A percentile compares a stretch with the other conserved stretches of the same genome.
phyloP scores from a whole-genome alignment of 2,888 invertebrate species.

The Tuberolachnus salignus region DNA sequence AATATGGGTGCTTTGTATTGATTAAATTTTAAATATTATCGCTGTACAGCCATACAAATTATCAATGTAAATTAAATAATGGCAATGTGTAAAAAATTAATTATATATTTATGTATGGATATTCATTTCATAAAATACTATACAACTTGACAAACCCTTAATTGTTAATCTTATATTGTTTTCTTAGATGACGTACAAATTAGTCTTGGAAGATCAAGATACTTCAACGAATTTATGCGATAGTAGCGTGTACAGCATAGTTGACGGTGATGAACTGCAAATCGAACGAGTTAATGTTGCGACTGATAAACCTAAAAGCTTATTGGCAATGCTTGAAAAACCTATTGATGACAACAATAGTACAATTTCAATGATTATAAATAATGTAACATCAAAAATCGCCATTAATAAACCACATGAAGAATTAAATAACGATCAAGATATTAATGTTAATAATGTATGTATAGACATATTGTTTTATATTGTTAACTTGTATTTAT shows the following conservation, averaged over 20 bases:
- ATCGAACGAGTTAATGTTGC: slow-evolving; percentile 29
- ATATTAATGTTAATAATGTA: background rate
- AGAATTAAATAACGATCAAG: background rate
- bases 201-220: slow-evolving; percentile 42
- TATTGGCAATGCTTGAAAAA: background rate
- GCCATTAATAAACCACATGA: background rate
- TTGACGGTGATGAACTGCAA: slow-evolving; percentile 40
- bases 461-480: background rate
- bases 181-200: slow-evolving; percentile 42
- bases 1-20: too few species aligned
- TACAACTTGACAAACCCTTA: background rate
- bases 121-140: too few species aligned
- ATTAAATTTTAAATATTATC: too few species aligned
- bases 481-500: background rate
- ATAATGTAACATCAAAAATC: background rate
- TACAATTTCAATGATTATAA: background rate
- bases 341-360: background rate
- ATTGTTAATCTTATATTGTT: background rate
- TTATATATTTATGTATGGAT: too few species aligned
- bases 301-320: background rate
- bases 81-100: too few species aligned
- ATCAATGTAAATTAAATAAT: too few species aligned
- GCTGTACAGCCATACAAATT: too few species aligned
- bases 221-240: background rate
- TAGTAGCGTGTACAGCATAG: slow-evolving; percentile 40